Conservation (phyloP, 1,140 invertebrate species). For the Maconellicoccus hirsutus region DNA sequence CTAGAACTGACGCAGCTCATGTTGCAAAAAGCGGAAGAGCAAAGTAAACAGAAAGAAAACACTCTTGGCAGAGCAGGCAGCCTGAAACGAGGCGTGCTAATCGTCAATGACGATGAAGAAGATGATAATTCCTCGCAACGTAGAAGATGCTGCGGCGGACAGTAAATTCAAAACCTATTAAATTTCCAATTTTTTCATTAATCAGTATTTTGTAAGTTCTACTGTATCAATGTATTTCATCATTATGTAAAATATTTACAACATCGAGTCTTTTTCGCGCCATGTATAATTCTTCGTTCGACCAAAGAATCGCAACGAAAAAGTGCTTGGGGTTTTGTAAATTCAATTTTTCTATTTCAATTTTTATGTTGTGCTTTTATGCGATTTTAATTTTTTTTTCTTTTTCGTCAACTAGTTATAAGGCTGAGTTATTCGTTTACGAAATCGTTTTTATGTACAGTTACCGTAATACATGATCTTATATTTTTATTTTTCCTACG, state of each 20-base stretch:
- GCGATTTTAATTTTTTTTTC: background rate
- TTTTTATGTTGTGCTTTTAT: background rate
- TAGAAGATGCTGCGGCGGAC: background rate
- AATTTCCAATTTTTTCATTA: background rate
- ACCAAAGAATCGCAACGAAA: no score
- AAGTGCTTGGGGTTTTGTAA: no score
- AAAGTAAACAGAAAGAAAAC: conserved; percentile 37
- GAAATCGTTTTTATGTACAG: background rate
- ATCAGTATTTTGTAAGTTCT: background rate
- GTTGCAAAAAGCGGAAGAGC: conserved; percentile 42
- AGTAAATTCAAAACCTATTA: background rate
- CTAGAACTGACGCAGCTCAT: conserved; percentile 64
- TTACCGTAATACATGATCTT: background rate
- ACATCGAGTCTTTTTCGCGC: no score
- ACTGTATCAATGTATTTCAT: background rate
- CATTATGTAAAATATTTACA: no score
- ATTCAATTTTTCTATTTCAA: background rate
- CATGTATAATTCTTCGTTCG: no score
- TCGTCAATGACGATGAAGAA: conserved; percentile 47
- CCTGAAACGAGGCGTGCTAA: conserved; percentile 44
- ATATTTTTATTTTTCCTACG: background rate
- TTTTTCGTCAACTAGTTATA: background rate
- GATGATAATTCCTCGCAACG: background rate
- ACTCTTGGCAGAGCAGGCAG: conserved; percentile 41
- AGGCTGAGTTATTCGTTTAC: background rate